Evolutionary conservation across 2,888 invertebrate genomes (phyloP), one percentile per base, ranked within the genome.

Genomic region (Tenthredo notha): DNA sequence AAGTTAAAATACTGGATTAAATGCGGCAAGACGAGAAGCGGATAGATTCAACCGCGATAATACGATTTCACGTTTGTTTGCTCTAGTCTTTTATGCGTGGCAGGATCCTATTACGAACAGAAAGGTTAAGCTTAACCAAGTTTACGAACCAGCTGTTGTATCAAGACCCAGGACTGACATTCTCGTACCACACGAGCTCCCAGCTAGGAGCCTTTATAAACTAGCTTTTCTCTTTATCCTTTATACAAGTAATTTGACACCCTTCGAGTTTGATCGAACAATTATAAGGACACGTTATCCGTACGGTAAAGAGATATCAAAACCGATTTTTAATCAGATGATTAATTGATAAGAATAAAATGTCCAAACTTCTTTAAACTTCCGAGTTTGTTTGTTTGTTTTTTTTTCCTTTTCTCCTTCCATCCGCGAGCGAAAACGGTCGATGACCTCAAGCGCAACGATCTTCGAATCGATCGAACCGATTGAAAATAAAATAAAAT

Each of bases 41-140:
- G 70, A 83, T 67, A 83, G 70, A 83, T 83, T 43, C 29, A 40
- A 67, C 47, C 61, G 21, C 40, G 80, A 80, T 58, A 80, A 40
- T 37, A 61, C 40, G 80, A 80, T 61, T 80, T 80, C 77, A 77
- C 77, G 77, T 77, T 77, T 77, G 77, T 77, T 77, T 77, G 77
- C 54, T 54, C 50, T 18, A 54, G 50, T 80, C 80, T 61, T 80
- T 80, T 61, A 80, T 70, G 83, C 65, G 83, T 83, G 9, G 47
- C 67, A 29, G 70, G 83, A 83, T 83, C 65, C 83, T 65, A 83
- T 83, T 83, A 83, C 83, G 12, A 67, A 83, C 43, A 37, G 65
- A 83, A 83, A 83, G 83, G 83, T 83, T 83, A 67, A 83, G 83
- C 83, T 67, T 83, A 43, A 29, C 70, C 67, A 70, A 83, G 47